Evolutionary conservation across 2,797 vertebrate genomes (phyloP).

Genomic region (Sparus aurata): DNA sequence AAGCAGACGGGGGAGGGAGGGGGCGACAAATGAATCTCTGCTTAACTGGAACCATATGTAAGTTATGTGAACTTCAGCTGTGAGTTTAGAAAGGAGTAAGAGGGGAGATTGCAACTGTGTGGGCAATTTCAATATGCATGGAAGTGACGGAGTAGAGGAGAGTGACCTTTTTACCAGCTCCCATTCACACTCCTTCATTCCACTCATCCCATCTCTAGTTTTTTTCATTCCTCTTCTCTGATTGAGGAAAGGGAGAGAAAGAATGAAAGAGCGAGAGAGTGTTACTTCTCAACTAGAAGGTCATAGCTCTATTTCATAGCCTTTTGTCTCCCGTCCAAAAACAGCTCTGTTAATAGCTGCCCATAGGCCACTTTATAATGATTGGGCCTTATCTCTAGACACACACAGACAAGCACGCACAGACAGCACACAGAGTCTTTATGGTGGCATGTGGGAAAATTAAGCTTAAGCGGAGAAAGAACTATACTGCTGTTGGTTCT

Average conservation of each 20-base stretch:
- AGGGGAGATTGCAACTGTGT: slow-evolving; percentile 7
- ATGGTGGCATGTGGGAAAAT: slow-evolving; percentile 40
- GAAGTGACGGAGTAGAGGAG: slow-evolving; percentile 43
- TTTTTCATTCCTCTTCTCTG: slow-evolving; percentile 53
- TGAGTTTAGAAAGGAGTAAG: slow-evolving; percentile 15
- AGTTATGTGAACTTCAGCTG: slow-evolving; percentile 14
- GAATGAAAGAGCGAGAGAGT: slow-evolving; percentile 43
- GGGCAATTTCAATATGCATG: slow-evolving; percentile 59
- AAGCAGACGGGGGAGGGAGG: neutral
- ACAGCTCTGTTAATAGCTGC: slow-evolving; percentile 74
- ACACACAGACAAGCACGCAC: slow-evolving; percentile 56
- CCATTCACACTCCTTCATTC: slow-evolving; percentile 48
- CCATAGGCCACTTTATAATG: slow-evolving; percentile 77
- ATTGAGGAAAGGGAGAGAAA: slow-evolving; percentile 53
- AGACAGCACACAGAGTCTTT: slow-evolving; percentile 46
- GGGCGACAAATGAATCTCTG: slow-evolving; percentile 29
- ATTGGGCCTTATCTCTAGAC: slow-evolving; percentile 72
- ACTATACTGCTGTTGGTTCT: slow-evolving; percentile 21
- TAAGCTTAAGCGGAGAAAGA: slow-evolving; percentile 46
- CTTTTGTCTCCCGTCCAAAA: slow-evolving; percentile 78
- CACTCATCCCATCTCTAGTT: slow-evolving; percentile 36
- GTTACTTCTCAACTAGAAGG: slow-evolving; percentile 72
- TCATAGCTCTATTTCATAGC: slow-evolving; percentile 76
- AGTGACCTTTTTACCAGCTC: slow-evolving; percentile 73
- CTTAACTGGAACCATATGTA: slow-evolving; percentile 41